Base-by-base conservation (phyloP, 2,113 vertebrate species). In the Esox niger region DNA sequence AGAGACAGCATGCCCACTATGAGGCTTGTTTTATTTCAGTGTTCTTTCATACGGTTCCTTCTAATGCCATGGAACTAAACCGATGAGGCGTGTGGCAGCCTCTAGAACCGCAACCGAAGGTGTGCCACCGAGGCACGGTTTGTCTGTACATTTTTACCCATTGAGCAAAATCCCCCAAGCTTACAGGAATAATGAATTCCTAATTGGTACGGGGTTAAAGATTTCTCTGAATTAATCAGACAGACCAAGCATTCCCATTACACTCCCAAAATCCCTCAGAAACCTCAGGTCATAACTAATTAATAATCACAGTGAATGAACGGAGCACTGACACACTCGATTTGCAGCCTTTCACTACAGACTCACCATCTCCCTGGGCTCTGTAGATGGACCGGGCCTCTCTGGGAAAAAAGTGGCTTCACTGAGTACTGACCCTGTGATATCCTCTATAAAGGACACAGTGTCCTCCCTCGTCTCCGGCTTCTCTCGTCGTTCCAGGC, bases 281-380 rank as follows among this genome's bases (percentile, higher is more conserved):
- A 10, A 43, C 35, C 35, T 52, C 35, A 21, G 21, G 47, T n/a
- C 13, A 56, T 33, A 56, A 66, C 31, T 15, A 30, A 56, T 55
- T 21, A 25, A 33, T 38, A 25, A 66, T 21, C 30, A 23, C 23
- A 11, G 3, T 58, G 6, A 59, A 59, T 20, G 31, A 17, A 30
- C 21, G 20, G 31, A 35, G n/a, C 20, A 60, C 1, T 31, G 30
- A 4, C 27, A 57, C n/a, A 29, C 15, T 60, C 13, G 6, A 59
- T 30, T 25, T 68, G n/a, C n/a, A 20, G 5, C 38, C 3, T 43
- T 43, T 43, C 17, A 15, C 17, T 43, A 43, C 38, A 15, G 29
- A 26, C 67, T 75, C 43, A 87, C 85, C 69, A 2, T 70, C 32
- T 57, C 61, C 30, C 29, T 4, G 11, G 38, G 2, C 1, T 54